Evolutionary conservation across 2,113 vertebrate genomes (phyloP), one percentile per base, ranked within the genome.

Genomic region (Ictalurus furcatus): DNA sequence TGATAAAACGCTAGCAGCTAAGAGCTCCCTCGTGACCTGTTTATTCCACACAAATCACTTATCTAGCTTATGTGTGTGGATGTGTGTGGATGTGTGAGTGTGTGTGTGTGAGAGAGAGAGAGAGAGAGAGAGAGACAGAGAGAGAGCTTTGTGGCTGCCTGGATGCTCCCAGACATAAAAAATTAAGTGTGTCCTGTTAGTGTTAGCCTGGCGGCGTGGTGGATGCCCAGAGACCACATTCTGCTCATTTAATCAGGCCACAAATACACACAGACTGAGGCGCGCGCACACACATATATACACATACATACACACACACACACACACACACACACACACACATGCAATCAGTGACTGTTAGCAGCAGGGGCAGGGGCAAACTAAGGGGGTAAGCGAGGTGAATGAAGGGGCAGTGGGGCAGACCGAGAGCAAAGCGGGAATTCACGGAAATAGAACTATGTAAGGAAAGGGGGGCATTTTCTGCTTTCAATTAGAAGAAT

Each of bases 171-270:
- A 94, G 94, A 95, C 94, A 94, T 95, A 94, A 95, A 95, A 94
- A 94, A 95, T 95, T 94, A 94, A 94, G 92, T 91, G 90, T 88
- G 91, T 93, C 88, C 93, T 93, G 94, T 94, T 94, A 94, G 94
- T 93, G 89, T 93, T 92, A 93, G 92, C 92, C 93, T 92, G 91
- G 93, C 91, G 28, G 92, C 92, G 78, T 94, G 90, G 91, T 91
- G 91, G 82, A 85, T 92, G 90, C 92, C 89, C 92, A 85, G 86
- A 90, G 92, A 94, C 94, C 94, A 91, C 95, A 95, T 94, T 93
- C 94, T 94, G 94, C 91, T 94, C 87, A 92, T 93, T 95, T 95
- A 95, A 95, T 94, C 93, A 94, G 94, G 92, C 91, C 93, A 94
- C 94, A 95, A 94, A 95, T 94, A 91, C 92, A 92, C 71, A 71